Base-by-base conservation (phyloP, 1,140 invertebrate species). In the Wiebesia pumilae region DNA sequence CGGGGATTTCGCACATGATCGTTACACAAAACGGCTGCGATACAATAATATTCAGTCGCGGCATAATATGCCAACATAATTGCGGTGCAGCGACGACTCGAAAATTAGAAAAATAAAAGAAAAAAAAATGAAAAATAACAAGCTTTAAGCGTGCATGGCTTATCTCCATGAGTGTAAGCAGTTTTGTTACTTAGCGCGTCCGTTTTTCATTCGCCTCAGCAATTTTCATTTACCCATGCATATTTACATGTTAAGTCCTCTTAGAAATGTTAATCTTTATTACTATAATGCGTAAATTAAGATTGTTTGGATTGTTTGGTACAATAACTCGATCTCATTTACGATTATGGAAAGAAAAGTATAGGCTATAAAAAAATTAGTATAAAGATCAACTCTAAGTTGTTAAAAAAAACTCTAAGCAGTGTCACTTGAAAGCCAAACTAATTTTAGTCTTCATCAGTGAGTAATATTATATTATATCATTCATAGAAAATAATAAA, bases 1-100 rank as follows among this genome's bases (percentile, higher is more conserved):
- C 78, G 47, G 16, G n/a, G 33, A 80, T 80, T 80, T 80, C 35
- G 54, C 78, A 58, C 78, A 54, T 80, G 54, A 80, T 80, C 19
- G 30, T 80, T 80, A 80, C 54, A 80, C 78, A 80, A 80, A 80
- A 80, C 78, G 78, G 33, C 33, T 24, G 35, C 33, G 78, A 80
- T 80, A 40, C 54, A 80, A 80, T 80, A 27, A 62, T 33, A 19
- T 6, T 7, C 19, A 80, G 54, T 33, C n/a, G 19, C 30, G 9
- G 33, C 33, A 80, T 40, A 80, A 62, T 80, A 58, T 21, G 21
- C 54, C 14, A n/a, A 19, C 33, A 58, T 38, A 62, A 62, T 62
- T 80, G 54, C 24, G 21, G 7, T n/a, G 54, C 40, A 62, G 54
- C 16, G 47, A 54, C 30, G 10, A 54, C 9, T 78, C 35, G 47